Percentiles rank a stretch among this genome's conserved stretches.
phyloP scores from a whole-genome alignment of 2,888 invertebrate species.

The Anthoptus insignis region DNA sequence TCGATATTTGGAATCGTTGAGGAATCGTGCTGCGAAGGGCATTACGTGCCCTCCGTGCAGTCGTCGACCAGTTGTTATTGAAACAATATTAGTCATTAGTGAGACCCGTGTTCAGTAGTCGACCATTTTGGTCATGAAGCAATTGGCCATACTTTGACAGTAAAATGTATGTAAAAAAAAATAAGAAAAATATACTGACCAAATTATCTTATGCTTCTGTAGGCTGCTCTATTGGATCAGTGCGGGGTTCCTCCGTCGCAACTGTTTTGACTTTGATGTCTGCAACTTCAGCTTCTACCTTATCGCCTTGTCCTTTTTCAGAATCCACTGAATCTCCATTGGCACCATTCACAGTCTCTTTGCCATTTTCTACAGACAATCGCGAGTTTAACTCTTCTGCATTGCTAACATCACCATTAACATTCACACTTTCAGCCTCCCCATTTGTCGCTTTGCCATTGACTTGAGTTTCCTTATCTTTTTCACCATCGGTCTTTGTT shows the following conservation, averaged over 20 bases:
- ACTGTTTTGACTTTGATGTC: constrained; percentile 87
- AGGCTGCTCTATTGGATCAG: constrained; percentile 80
- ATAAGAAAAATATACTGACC: constrained; percentile 59
- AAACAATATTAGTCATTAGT: too few species aligned
- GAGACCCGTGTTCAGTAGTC: too few species aligned
- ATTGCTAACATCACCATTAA: constrained; percentile 71
- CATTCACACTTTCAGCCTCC: constrained; percentile 57
- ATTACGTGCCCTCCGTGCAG: too few species aligned
- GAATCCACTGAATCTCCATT: constrained; percentile 52
- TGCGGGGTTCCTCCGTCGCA: constrained; percentile 76
- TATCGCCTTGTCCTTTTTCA: constrained; percentile 75
- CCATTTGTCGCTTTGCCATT: constrained; percentile 76
- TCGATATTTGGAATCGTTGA: too few species aligned
- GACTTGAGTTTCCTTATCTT: constrained; percentile 61
- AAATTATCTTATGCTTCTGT: constrained; percentile 81
- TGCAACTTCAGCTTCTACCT: constrained; percentile 62
- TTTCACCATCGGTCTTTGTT: constrained; percentile 51
- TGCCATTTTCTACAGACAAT: constrained; percentile 71
- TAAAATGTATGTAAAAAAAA: too few species aligned
- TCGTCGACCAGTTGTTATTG: too few species aligned
- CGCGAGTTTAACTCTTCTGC: constrained; percentile 70
- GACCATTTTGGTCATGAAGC: too few species aligned
- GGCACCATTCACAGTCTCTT: constrained; percentile 56
- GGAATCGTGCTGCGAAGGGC: too few species aligned
- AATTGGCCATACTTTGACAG: too few species aligned